Evolutionary conservation across 2,113 vertebrate species (phyloP), one percentile per base, ranked within the genome.

Genomic region (Antidorcas marsupialis): DNA sequence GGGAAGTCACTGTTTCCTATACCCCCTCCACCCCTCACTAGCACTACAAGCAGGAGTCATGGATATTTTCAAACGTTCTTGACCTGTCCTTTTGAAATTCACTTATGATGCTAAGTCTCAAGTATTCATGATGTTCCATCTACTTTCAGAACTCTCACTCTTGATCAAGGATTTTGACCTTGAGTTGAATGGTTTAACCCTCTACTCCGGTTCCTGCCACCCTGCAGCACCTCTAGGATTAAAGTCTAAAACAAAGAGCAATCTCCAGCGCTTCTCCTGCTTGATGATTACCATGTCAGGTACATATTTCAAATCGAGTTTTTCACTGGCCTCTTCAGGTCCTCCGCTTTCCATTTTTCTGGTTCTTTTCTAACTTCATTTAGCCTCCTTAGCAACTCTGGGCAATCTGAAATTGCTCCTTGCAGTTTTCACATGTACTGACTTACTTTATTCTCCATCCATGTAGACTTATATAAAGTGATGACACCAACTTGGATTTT

Each of bases 11-110:
- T 60, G 43, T 74, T 67, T 89, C 25, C 15, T 94, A 64, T 52
- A 39, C 17, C 45, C 57, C 12, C 59, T 1, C 19, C 2, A 2
- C 0, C 5, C 1, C 9, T 16, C 36, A 14, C 30, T 3, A 43
- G 9, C 2, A 52, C 28, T 9, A 47, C 1, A 81, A 96, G 19
- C n/a, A 83, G 23, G 2, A 16, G 50, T 6, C 62, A 23, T 17
- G 6, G 12, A 45, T 21, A 45, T 83, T 53, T 60, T 76, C 36
- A 83, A 39, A 71, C 2, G 13, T 59, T 62, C 14, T 86, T 93
- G 76, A 67, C 30, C 21, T 67, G 36, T 4, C n/a, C 7, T 71
- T 96, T 76, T 87, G 78, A 86, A 81, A 78, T 59, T 93, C 13
- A 85, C 33, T 25, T 36, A 10, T 19, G 33, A n/a, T 50, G 64